These are phyloP conservation scores for Drosophila arizonae DNA, from an alignment of 1,140 invertebrate species.

Conservation along the genomic window DNA sequence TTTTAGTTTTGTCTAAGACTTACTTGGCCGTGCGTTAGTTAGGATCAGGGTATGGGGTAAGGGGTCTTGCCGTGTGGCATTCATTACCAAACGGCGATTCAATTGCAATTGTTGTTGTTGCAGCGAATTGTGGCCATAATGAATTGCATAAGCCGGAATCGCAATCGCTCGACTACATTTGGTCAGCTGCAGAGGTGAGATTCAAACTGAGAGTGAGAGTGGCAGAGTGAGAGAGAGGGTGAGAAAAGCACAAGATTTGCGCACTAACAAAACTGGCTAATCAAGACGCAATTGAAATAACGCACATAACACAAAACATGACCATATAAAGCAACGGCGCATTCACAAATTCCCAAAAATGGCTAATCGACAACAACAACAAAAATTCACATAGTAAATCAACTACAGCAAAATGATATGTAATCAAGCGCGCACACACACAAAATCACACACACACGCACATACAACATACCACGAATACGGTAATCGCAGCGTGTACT, in stretches of 20 bases:
- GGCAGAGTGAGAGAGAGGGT: neutral
- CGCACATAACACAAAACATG: slow-evolving; percentile 60
- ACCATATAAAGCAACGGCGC: slow-evolving; percentile 62
- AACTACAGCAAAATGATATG: slow-evolving; percentile 46
- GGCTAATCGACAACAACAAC: slow-evolving; percentile 46
- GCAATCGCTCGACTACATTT: slow-evolving; percentile 58
- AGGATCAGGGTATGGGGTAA: neutral
- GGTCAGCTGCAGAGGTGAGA: slow-evolving; percentile 31
- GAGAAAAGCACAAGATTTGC: slow-evolving; percentile 5
- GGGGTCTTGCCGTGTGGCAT: slow-evolving; percentile 37
- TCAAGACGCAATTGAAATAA: slow-evolving; percentile 48
- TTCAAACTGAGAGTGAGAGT: neutral
- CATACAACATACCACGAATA: slow-evolving; percentile 18
- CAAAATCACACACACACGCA: slow-evolving; percentile 3
- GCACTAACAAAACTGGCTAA: slow-evolving; percentile 37
- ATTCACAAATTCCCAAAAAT: slow-evolving; percentile 60
- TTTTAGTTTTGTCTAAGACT: slow-evolving; percentile 35
- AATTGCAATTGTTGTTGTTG: slow-evolving; percentile 60
- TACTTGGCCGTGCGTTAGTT: slow-evolving; percentile 42
- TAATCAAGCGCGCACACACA: slow-evolving; percentile 51
- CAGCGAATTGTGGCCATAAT: slow-evolving; percentile 69
- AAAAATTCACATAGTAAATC: neutral
- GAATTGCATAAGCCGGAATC: slow-evolving; percentile 75
- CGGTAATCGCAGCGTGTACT: slow-evolving; percentile 20
- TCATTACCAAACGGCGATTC: slow-evolving; percentile 75